Base-by-base conservation (phyloP, 2,888 invertebrate species). In the Andrena hattorfiana region DNA sequence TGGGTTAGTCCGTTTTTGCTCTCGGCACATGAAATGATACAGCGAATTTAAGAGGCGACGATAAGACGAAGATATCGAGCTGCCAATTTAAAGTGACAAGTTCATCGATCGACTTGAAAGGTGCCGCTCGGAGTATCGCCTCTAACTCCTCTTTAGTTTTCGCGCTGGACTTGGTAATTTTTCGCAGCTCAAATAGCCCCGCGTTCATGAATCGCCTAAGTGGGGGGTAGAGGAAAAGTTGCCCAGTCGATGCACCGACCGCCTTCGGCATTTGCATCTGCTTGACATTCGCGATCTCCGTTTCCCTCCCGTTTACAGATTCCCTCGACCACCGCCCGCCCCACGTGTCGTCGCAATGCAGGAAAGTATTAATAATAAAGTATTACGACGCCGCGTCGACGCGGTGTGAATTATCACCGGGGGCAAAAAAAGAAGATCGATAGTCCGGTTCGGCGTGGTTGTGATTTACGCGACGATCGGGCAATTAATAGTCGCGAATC, bases 311-410 rank as follows among this genome's bases (percentile, higher is more conserved):
- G 32, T 28, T 51, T 54, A 20, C 32, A 16, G 30, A 20, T 69
- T 30, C 56, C 13, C 20, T 71, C 13, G 23, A 7, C n/a, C 49
- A 5, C 35, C 35, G 42, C 35, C 30, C 69, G n/a, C n/a, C 51
- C 51, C 32, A 30, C 69, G 62, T 49, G 42, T 71, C 64, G 66
- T 73, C 60, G 69, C 69, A 69, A 42, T 56, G 56, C 76, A 70
- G 70, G 60, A 77, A 73, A 74, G 63, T 71, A 73, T 81, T 67
- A 71, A 77, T 84, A 78, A 84, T 83, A 66, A 67, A 71, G 63
- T 26, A 32, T 60, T 8, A 60, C 20, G 68, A 60, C 20, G 68
- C 56, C 30, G 63, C 32, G 48, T 28, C 54, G 48, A 32, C 48
- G 66, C 62, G 23, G 23, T 26, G 35, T 54, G 71, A 82, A 73